A percentile compares a stretch with the other conserved stretches of the same genome.
Evolutionary conservation across 2,888 invertebrate species (phyloP).

Genomic region (Drosophila niveifrons): DNA sequence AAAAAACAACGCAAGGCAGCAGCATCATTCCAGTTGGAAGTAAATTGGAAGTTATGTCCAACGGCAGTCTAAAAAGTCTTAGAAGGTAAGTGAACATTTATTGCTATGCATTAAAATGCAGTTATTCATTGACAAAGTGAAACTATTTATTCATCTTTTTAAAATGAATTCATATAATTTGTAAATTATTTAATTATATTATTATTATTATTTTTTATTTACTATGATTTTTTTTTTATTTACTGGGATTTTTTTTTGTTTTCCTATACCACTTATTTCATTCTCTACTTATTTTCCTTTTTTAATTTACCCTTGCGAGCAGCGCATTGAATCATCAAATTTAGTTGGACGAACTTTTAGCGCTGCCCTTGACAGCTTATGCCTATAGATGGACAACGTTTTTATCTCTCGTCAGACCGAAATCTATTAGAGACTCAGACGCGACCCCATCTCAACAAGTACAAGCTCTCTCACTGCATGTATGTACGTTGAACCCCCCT

Average conservation of each 20-base stretch:
- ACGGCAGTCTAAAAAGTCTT: neutral
- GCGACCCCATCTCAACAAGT: constrained; percentile 1
- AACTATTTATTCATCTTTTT: constrained; percentile 67
- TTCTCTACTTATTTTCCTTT: neutral
- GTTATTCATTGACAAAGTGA: constrained; percentile 53
- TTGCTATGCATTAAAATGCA: constrained; percentile 48
- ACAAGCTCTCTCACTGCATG: constrained; percentile 24
- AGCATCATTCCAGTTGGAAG: neutral
- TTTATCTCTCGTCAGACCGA: constrained; percentile 50
- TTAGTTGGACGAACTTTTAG: neutral
- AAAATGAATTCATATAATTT: no score
- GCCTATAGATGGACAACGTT: constrained; percentile 30
- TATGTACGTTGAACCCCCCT: constrained; percentile 11
- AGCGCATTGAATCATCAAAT: constrained; percentile 28
- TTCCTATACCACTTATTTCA: neutral
- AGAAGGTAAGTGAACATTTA: constrained; percentile 35
- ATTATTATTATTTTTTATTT: no score
- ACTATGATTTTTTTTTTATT: no score
- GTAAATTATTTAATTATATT: no score
- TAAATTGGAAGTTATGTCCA: neutral
- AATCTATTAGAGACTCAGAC: constrained; percentile 72
- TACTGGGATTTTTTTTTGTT: neutral
- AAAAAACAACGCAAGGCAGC: neutral
- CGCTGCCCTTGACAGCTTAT: constrained; percentile 39
- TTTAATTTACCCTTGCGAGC: neutral